Base-by-base conservation (phyloP, 2,888 invertebrate species). In the Helobdella robusta region DNA sequence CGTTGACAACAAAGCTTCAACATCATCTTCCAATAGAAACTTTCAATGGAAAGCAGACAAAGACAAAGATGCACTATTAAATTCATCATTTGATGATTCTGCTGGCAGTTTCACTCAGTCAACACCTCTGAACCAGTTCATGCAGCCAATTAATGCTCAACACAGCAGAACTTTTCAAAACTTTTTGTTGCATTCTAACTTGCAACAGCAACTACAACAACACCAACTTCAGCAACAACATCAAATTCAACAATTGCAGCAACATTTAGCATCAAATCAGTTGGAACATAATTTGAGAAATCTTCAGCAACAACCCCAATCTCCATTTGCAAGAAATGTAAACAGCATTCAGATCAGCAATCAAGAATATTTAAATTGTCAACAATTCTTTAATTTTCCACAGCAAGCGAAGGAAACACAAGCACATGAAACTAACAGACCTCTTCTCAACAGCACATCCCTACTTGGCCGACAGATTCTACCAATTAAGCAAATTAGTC, bases 141-240 rank as follows among this genome's bases (percentile, higher is more conserved):
- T n/a, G 23, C 8, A 50, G 18, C 50, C 50, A 20, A 11, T n/a
- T 6, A 50, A 8, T 20, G 20, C 50, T 20, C 18, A 11, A 32
- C 28, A 8, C 11, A 28, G 5, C 28, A 25, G 5, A 5, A 11
- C 11, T 23, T 3, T 23, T 30, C 28, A 11, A 54, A n/a, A 4
- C n/a, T 5, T 8, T 50, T 50, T n/a, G 50, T 20, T 50, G 6
- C 20, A 11, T 54, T 54, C 54, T 30, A 54, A 5, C 32, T 54
- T 15, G 32, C 11, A 18, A 54, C 8, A 48, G 20, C 23, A n/a
- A 54, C 2, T 54, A 28, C 23, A 30, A 28, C 18, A 18, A 28
- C 54, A 20, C n/a, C n/a, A n/a, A n/a, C n/a, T n/a, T n/a, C n/a
- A n/a, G 40, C 50, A 50, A 36, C 36, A 40, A 44, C 60, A 60